Base-by-base conservation (phyloP, 2,888 invertebrate species). In the Andrena chrysosceles region DNA sequence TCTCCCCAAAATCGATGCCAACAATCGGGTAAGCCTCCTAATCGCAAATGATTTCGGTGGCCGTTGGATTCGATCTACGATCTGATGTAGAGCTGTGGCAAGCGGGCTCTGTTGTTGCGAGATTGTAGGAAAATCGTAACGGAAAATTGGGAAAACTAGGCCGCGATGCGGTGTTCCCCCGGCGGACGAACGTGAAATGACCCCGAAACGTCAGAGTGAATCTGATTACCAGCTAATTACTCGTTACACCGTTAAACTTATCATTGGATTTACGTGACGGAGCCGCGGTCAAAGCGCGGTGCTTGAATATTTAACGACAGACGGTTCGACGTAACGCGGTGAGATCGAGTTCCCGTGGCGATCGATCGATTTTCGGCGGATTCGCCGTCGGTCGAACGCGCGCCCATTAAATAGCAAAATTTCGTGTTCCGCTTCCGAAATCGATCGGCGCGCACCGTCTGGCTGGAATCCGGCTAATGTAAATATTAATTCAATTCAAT, bases 221-320 rank as follows among this genome's bases (percentile, higher is more conserved):
- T 83, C 81, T 42, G 77, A 81, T 83, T 81, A 83, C 16, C 29
- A 10, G 72, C 64, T 83, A 83, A 83, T 83, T 83, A 81, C 81
- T 77, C 69, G 64, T 73, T 83, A 81, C 83, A 48, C 52, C 62
- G 81, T 81, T 81, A 77, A 83, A 83, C 83, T 81, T 83, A 83
- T 83, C 81, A 83, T 72, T 52, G 72, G 77, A 83, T 83, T 83
- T 83, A 72, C 64, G 64, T 13, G 64, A 73, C 67, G 62, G 26
- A 54, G 20, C 35, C 48, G 60, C 68, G 42, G 69, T 67, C 78
- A 56, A 74, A 73, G 49, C 42, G 42, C 35, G 59, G 29, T 10
- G 63, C 29, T 31, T 81, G 56, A 83, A 81, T 81, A 83, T 77
- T 81, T 77, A 63, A 70, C 72, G 64, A 42, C 26, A 20, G n/a